Evolutionary conservation across 2,888 invertebrate species (phyloP), one percentile per base, ranked within the genome.

Genomic region (Hololepta plana): DNA sequence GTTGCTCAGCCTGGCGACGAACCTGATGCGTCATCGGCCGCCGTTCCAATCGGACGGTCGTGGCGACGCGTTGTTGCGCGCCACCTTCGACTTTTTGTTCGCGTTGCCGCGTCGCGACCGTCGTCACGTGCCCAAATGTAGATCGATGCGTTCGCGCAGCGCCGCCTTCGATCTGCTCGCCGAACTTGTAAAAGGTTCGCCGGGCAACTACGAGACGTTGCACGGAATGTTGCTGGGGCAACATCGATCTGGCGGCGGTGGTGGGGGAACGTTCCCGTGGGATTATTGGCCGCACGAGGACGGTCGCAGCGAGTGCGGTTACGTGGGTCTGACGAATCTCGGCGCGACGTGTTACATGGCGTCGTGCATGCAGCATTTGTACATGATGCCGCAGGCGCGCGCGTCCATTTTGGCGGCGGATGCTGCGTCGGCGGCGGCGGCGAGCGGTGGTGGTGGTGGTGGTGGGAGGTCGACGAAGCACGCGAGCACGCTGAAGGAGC

Each of bases 261-360:
- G n/a, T 10, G 9, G 2, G 22, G 28, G 12, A 12, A 20, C 82
- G 0, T 91, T 90, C 57, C 84, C 87, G 0, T 93, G 91, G 91
- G 93, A 93, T 54, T 91, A 91, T 55, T 93, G 93, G 93, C 93
- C 93, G 3, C 81, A 87, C 33, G 93, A 93, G 46, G 93, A 91
- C 50, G 87, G 88, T 0, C 67, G 93, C 2, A 81, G 90, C 0
- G 85, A 87, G 45, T 90, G 88, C 51, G 93, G 93, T 7, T 90
- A 85, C 55, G 91, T 90, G 1, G 93, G 93, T 0, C 61, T 93
- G 3, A 88, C 90, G 0, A 93, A 93, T 57, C 63, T 93, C 9
- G 93, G 93, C 13, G 93, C 93, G 13, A 93, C 93, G 2, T 93
- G 93, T 51, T 93, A 93, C 54, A 88, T 93, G 88, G 93, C 93